Percentiles rank a stretch among this genome's conserved stretches.
phyloP scores from a whole-genome alignment of 2,888 invertebrate genomes.

The Fragum fragum region DNA sequence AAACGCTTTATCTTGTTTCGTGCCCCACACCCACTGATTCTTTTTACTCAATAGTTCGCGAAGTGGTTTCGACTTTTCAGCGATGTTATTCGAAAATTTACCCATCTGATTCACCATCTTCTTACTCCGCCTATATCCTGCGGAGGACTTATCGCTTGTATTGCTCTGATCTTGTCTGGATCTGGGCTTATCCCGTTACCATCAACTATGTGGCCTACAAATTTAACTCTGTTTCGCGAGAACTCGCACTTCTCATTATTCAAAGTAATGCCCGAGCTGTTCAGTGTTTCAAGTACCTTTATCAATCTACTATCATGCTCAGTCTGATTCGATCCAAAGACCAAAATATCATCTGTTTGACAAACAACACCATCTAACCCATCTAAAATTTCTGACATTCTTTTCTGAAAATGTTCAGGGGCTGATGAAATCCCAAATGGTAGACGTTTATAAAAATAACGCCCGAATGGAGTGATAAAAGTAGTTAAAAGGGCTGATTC shows the following conservation, averaged over 20 bases:
- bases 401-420: conserved; percentile 80
- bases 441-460: conserved; percentile 66
- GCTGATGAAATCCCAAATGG: conserved; percentile 44
- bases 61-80: conserved; percentile 19
- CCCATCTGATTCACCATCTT: conserved; percentile 30
- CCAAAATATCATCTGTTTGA: conserved; percentile 58
- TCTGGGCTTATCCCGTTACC: background rate
- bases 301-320: conserved; percentile 50
- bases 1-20: conserved; percentile 24
- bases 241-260: conserved; percentile 12
- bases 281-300: conserved; percentile 20
- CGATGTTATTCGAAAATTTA: conserved; percentile 25
- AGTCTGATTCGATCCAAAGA: conserved; percentile 27
- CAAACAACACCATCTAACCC: conserved; percentile 47
- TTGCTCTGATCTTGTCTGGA: conserved; percentile 10
- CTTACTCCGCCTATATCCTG: conserved; percentile 22
- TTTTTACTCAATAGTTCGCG: conserved; percentile 3
- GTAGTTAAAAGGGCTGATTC: conserved; percentile 53
- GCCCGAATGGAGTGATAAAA: conserved; percentile 74
- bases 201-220: conserved; percentile 3
- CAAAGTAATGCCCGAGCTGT: background rate
- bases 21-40: conserved; percentile 42
- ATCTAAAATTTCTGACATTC: conserved; percentile 76
- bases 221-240: conserved; percentile 3
- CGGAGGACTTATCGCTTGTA: background rate